Evolutionary conservation across 2,113 vertebrate genomes (phyloP).

Genomic region (Poeciliopsis turrubarensis): DNA sequence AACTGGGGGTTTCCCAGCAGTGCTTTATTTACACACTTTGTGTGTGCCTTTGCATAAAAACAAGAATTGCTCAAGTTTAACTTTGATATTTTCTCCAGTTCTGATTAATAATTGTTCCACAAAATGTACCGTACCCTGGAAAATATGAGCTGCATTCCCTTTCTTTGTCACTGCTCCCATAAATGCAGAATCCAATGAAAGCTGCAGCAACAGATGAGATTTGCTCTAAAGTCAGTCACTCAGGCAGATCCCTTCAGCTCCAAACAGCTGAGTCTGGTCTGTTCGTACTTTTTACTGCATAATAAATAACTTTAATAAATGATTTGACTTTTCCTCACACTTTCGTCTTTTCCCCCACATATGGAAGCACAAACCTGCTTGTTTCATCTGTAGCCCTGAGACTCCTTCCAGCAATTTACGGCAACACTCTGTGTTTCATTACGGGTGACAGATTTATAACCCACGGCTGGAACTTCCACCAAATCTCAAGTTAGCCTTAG

Average conservation of each 20-base stretch:
- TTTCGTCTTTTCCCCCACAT: background rate
- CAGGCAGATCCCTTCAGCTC: background rate
- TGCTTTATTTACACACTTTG: background rate
- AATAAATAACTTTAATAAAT: background rate
- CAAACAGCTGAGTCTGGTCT: background rate
- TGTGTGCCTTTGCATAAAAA: background rate
- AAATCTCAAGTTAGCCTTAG: constrained; percentile 26
- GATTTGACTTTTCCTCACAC: background rate
- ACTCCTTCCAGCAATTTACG: constrained; percentile 28
- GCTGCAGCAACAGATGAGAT: background rate
- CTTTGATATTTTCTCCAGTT: background rate
- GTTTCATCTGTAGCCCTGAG: constrained; percentile 27
- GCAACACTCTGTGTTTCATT: constrained; percentile 47
- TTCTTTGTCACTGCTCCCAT: background rate
- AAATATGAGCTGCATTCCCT: background rate
- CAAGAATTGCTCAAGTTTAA: too few relatives aligned
- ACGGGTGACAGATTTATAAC: constrained; percentile 58
- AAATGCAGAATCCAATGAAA: background rate
- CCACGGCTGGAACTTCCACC: constrained; percentile 13
- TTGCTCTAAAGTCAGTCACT: background rate
- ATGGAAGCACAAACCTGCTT: constrained; percentile 6
- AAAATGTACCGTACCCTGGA: background rate
- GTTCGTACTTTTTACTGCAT: background rate
- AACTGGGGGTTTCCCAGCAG: too few relatives aligned
- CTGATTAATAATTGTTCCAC: background rate